phyloP scores from a whole-genome alignment of 2,888 invertebrate genomes.

The Vesta saturnalis region DNA sequence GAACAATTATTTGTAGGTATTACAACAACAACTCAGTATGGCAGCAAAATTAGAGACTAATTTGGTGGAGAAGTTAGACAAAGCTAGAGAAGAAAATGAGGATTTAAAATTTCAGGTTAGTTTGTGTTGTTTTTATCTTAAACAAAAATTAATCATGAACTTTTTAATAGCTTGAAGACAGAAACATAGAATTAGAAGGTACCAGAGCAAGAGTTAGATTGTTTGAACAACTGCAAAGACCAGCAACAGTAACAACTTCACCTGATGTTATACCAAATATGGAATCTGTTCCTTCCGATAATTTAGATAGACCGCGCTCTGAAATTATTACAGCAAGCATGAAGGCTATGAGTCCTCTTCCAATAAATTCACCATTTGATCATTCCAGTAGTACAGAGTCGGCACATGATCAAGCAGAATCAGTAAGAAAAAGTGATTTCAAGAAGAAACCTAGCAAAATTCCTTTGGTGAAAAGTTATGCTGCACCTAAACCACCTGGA shows the following conservation, averaged over 20 bases:
- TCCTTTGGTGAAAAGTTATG: constrained; percentile 69
- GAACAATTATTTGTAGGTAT: constrained; percentile 65
- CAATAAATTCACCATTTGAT: constrained; percentile 64
- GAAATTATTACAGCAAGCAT: constrained; percentile 66
- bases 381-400: constrained; percentile 74
- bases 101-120: constrained; percentile 83
- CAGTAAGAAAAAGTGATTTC: constrained; percentile 51
- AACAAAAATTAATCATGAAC: neutral
- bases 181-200: constrained; percentile 85
- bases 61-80: constrained; percentile 75
- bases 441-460: constrained; percentile 73
- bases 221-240: constrained; percentile 67
- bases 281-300: constrained; percentile 54
- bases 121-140: constrained; percentile 8
- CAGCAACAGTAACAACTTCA: constrained; percentile 47
- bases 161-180: constrained; percentile 76
- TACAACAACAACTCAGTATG: constrained; percentile 76
- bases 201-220: constrained; percentile 80
- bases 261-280: constrained; percentile 62
- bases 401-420: constrained; percentile 68
- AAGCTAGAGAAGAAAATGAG: constrained; percentile 80
- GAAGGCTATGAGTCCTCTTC: constrained; percentile 68
- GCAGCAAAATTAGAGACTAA: constrained; percentile 73
- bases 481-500: constrained; percentile 71
- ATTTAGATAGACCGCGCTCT: constrained; percentile 62